Evolutionary conservation across 2,797 vertebrate species (phyloP).

Genomic region (Myiotriccus ornatus): DNA sequence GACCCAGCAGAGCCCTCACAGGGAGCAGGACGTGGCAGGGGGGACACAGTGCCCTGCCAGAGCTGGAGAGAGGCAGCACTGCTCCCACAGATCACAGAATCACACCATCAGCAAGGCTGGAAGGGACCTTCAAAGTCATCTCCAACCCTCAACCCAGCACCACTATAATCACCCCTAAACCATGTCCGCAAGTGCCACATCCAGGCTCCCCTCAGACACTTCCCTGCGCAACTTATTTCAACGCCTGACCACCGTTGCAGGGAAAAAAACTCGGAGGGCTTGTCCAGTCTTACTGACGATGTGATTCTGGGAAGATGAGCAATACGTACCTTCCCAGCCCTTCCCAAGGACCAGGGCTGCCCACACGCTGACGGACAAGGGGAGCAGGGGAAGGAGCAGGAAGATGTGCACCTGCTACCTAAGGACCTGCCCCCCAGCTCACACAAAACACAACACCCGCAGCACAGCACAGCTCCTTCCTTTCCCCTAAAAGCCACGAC

Average conservation of each 20-base stretch:
- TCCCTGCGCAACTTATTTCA: too few species aligned
- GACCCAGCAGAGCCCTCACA: fast-evolving
- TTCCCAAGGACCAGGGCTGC: background rate
- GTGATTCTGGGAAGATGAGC: background rate
- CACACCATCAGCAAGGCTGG: background rate
- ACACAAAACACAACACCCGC: background rate
- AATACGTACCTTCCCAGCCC: background rate
- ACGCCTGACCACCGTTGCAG: fast-evolving
- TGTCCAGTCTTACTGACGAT: background rate
- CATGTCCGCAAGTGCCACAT: background rate
- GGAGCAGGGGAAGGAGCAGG: background rate
- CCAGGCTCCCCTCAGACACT: fast-evolving
- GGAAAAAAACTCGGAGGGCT: background rate
- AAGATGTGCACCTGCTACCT: background rate
- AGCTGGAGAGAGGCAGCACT: background rate
- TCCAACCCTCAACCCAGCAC: background rate
- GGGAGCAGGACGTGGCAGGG: fast-evolving
- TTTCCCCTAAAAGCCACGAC: background rate
- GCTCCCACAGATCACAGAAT: background rate
- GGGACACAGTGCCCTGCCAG: fast-evolving
- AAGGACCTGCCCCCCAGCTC: background rate
- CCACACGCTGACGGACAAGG: fast-evolving
- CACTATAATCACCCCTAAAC: fast-evolving
- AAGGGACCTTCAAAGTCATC: background rate
- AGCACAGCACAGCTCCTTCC: slow-evolving; percentile 14